Percentiles rank a stretch among this genome's conserved stretches.
phyloP scores from a whole-genome alignment of 2,113 vertebrate species.

The Onychostruthus taczanowskii region DNA sequence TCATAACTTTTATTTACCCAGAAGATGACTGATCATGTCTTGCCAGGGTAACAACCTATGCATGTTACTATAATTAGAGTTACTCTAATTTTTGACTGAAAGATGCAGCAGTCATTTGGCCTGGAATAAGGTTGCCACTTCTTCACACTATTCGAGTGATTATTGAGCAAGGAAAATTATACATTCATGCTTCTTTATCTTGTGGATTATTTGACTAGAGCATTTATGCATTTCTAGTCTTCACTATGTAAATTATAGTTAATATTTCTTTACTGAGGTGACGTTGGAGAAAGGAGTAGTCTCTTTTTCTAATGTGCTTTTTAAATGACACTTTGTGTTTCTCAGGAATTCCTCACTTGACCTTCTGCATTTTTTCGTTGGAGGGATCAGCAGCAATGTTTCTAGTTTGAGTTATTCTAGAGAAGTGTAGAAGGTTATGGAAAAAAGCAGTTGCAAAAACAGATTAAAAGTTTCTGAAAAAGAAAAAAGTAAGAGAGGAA shows the following conservation, averaged over 20 bases:
- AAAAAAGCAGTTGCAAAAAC: slow-evolving; percentile 65
- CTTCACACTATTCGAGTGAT: neutral
- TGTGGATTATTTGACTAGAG: neutral
- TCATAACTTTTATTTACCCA: slow-evolving; percentile 24
- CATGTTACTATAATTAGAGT: slow-evolving; percentile 15
- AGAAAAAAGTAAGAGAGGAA: slow-evolving; percentile 48
- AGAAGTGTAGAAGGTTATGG: slow-evolving; percentile 57
- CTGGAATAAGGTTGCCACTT: neutral
- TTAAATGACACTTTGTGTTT: slow-evolving; percentile 8
- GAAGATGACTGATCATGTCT: neutral
- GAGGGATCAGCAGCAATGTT: slow-evolving; percentile 34
- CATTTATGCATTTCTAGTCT: neutral
- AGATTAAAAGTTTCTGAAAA: slow-evolving; percentile 60
- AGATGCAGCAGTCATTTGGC: slow-evolving; percentile 4
- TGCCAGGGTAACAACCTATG: neutral
- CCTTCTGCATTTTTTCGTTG: slow-evolving; percentile 45
- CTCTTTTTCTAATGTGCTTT: slow-evolving; percentile 32
- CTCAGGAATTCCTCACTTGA: slow-evolving; percentile 47
- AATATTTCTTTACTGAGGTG: slow-evolving; percentile 1
- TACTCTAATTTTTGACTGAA: slow-evolving; percentile 23
- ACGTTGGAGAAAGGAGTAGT: neutral
- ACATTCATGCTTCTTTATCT: slow-evolving; percentile 26
- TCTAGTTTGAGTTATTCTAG: slow-evolving; percentile 65
- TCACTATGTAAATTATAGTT: neutral
- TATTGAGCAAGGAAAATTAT: neutral